These are phyloP conservation scores for Enteromius afrohamiltoni DNA, from an alignment of 2,797 vertebrate genomes.

Conservation along the genomic window DNA sequence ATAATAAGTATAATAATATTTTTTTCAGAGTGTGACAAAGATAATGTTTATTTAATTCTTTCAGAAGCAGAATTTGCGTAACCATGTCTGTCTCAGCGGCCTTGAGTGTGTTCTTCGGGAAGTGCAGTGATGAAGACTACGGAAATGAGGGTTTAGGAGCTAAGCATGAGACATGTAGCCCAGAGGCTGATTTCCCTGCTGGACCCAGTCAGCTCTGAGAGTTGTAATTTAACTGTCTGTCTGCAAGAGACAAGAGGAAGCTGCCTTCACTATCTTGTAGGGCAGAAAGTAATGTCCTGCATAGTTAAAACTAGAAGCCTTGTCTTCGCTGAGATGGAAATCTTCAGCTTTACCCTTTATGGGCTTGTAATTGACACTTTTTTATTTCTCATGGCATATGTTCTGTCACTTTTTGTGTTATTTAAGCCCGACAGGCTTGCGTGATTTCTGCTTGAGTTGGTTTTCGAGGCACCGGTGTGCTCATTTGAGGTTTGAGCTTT, in stretches of 20 bases:
- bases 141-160: slow-evolving; percentile 21
- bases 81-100: background rate
- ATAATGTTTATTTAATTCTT: background rate
- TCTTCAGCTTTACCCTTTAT: background rate
- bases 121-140: slow-evolving; percentile 17
- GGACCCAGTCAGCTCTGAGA: background rate
- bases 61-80: slow-evolving; percentile 8
- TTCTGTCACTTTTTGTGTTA: slow-evolving; percentile 1
- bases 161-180: slow-evolving; percentile 15
- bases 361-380: slow-evolving; percentile 17
- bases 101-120: background rate
- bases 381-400: background rate
- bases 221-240: slow-evolving; percentile 37
- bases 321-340: background rate
- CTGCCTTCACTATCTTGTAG: slow-evolving; percentile 12
- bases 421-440: slow-evolving; percentile 18
- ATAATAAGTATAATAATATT: background rate
- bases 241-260: slow-evolving; percentile 43
- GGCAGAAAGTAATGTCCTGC: background rate
- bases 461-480: slow-evolving; percentile 11
- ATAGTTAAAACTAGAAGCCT: background rate
- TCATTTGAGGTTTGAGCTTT: slow-evolving; percentile 22
- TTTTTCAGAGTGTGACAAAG: background rate
- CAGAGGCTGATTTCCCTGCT: slow-evolving; percentile 33
- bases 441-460: slow-evolving; percentile 43